phyloP scores from a whole-genome alignment of 2,888 invertebrate species.

The Cheilosia vulpina region DNA sequence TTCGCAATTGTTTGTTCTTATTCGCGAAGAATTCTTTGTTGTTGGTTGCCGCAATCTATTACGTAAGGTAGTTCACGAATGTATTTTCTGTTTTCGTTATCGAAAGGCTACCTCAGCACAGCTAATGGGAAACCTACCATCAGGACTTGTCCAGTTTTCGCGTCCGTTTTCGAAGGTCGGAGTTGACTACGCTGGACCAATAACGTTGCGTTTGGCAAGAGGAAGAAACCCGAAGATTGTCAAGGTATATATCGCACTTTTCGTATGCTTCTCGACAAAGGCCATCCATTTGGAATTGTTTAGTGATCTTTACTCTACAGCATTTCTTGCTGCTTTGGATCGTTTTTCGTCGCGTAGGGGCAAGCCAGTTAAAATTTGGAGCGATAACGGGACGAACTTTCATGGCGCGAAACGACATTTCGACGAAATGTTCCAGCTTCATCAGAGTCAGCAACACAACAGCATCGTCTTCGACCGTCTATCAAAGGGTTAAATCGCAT shows the following conservation, averaged over 20 bases:
- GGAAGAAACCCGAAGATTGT: constrained; percentile 10
- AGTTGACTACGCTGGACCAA: constrained; percentile 9
- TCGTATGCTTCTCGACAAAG: constrained; percentile 18
- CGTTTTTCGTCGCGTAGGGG: constrained; percentile 17
- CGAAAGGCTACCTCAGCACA: not conserved
- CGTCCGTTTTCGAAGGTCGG: constrained; percentile 13
- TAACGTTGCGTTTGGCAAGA: constrained; percentile 8
- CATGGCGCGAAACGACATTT: not conserved
- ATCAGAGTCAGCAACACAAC: constrained; percentile 1
- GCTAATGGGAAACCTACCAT: not conserved
- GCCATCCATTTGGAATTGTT: not conserved
- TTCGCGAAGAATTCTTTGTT: not conserved
- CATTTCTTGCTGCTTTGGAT: not conserved
- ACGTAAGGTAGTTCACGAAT: constrained; percentile 12
- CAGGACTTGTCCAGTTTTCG: not conserved
- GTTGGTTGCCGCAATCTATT: constrained; percentile 11
- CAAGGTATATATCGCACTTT: constrained; percentile 9
- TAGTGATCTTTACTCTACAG: not conserved
- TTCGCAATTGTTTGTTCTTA: no score
- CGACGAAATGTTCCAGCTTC: constrained; percentile 8
- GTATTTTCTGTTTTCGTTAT: constrained; percentile 7
- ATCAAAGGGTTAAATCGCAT: not conserved
- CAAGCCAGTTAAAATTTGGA: constrained; percentile 20
- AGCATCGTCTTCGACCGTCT: not conserved
- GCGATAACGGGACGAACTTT: constrained; percentile 49